Evolutionary conservation across 1,140 invertebrate genomes (phyloP).

Genomic region (Drosophila lowei): DNA sequence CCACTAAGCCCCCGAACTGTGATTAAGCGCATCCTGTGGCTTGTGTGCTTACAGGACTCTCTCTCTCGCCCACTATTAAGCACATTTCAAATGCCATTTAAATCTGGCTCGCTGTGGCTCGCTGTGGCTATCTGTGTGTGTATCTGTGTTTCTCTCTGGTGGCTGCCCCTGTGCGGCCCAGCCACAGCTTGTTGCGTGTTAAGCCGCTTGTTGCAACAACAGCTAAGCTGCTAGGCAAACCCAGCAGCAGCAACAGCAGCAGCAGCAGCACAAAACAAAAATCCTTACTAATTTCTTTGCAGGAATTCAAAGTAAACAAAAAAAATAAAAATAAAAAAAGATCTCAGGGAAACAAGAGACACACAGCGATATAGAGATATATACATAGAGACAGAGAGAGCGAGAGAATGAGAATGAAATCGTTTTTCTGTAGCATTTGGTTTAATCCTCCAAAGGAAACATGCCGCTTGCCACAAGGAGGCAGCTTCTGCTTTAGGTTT

Average conservation of each 20-base stretch:
- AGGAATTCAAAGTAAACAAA: slow-evolving; percentile 36
- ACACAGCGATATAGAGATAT: no score
- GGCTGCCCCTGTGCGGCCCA: slow-evolving; percentile 4
- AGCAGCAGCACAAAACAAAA: slow-evolving; percentile 6
- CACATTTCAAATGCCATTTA: no score
- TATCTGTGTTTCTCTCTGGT: no score
- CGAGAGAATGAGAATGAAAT: slow-evolving; percentile 22
- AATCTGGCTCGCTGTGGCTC: no score
- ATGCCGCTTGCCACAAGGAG: slow-evolving; percentile 59
- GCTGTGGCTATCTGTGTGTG: no score
- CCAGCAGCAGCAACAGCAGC: slow-evolving; percentile 1
- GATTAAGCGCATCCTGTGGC: no score
- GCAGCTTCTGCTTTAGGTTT: slow-evolving; percentile 5
- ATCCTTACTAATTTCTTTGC: slow-evolving; percentile 43
- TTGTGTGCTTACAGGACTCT: no score
- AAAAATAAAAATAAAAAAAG: slow-evolving; percentile 29
- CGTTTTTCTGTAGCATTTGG: slow-evolving; percentile 70
- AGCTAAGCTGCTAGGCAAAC: slow-evolving; percentile 51
- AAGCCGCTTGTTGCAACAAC: slow-evolving; percentile 75
- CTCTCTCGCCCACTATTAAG: no score
- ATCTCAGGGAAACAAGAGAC: slow-evolving; percentile 29
- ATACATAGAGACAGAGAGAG: no score
- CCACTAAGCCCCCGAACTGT: no score
- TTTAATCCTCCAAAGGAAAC: slow-evolving; percentile 76
- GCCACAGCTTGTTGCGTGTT: slow-evolving; percentile 40